phyloP scores from a whole-genome alignment of 2,888 invertebrate genomes.

The Euzetes globulus region DNA sequence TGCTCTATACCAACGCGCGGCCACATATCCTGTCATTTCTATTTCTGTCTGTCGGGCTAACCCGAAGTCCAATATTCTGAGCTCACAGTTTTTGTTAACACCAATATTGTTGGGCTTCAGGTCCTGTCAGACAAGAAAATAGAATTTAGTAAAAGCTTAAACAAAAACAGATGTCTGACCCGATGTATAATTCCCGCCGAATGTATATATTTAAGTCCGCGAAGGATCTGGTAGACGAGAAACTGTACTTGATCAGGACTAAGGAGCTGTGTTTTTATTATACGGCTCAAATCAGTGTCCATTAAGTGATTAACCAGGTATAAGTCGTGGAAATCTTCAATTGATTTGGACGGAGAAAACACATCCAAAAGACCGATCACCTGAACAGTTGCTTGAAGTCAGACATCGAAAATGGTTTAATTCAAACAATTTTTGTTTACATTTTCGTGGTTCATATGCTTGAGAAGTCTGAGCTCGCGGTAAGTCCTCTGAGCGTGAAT shows the following conservation, averaged over 20 bases:
- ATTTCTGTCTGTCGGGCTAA: conserved; percentile 92
- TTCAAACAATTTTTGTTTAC: conserved; percentile 64
- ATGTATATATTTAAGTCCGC: conserved; percentile 75
- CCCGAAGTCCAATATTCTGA: conserved; percentile 95
- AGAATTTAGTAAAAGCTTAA: background rate
- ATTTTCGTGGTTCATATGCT: conserved; percentile 99
- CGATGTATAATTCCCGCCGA: conserved; percentile 54
- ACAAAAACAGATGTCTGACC: conserved; percentile 40
- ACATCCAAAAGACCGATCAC: conserved; percentile 68
- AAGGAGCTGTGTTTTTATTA: conserved; percentile 89
- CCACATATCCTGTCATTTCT: conserved; percentile 98
- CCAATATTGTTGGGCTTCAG: conserved; percentile 98
- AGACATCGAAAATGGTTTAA: background rate
- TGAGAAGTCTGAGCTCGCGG: conserved; percentile 85
- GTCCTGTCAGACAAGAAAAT: conserved; percentile 59
- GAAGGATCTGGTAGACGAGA: conserved; percentile 91
- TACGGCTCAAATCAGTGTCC: conserved; percentile 98
- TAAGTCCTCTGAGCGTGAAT: conserved; percentile 98
- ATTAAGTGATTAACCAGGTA: conserved; percentile 95
- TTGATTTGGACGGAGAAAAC: conserved; percentile 74
- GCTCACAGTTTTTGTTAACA: conserved; percentile 97
- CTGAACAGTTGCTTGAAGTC: conserved; percentile 42
- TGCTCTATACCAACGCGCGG: conserved; percentile 74
- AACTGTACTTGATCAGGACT: conserved; percentile 99
- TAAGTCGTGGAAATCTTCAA: conserved; percentile 87